Evolutionary conservation across 2,888 invertebrate species (phyloP), one percentile per base, ranked within the genome.

Genomic region (Elegia similella): DNA sequence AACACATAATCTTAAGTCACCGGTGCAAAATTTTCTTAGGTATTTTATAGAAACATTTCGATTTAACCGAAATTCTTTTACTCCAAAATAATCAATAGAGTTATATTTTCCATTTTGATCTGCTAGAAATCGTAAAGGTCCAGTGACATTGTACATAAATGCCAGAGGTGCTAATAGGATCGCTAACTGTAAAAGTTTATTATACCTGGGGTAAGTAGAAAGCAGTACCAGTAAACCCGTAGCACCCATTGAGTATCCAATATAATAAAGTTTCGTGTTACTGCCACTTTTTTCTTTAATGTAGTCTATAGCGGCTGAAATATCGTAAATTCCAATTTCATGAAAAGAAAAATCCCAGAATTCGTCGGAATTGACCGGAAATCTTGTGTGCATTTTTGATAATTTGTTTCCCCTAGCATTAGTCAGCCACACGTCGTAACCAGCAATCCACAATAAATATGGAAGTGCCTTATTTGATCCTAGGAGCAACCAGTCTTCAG

Each of bases 391-490:
- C 5, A 56, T 56, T 58, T 57, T 77, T 15, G 80, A 79, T 59
- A 81, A 84, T 63, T 66, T 73, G 55, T 78, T 84, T 15, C 82
- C 80, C 60, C 81, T 73, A 6, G 76, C 76, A 57, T 92, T 93
- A 8, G 88, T 34, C 12, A 82, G 89, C 95, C 86, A 95, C 0
- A 92, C 91, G 61, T 92, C 92, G 62, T 84, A 92, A 7, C 90
- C 88, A 6, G 78, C 76, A 55, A 94, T 80, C 81, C 88, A 78
- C 84, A 95, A 53, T 34, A 78, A 58, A 61, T 76, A 82, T 0
- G 82, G 76, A 6, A 84, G 59, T 8, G 76, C 65, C 56, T 62
- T 66, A n/a, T 70, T 64, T 15, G 71, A 62, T 2, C 79, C 79
- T 23, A 79, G 68, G 10, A 80, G 57, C 15, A 82, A 55, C 82